Conservation (phyloP, 1,140 invertebrate genomes). For the Listronotus bonariensis region DNA sequence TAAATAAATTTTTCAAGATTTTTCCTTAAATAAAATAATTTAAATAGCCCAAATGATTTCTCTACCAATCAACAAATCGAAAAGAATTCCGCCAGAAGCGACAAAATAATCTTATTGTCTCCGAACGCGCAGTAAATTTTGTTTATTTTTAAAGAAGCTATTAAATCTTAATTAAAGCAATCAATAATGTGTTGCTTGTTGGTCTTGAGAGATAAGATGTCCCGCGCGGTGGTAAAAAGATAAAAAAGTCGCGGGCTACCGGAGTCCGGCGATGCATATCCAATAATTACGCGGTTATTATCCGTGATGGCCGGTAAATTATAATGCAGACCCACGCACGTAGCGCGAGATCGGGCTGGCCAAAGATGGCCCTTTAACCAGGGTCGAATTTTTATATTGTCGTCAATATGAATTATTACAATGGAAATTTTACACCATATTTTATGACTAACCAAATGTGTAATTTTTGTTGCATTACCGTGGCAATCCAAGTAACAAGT, state of each 20-base stretch:
- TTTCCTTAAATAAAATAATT: no score
- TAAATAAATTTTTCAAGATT: no score
- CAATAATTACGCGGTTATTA: conserved; percentile 49
- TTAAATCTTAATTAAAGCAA: conserved; percentile 40
- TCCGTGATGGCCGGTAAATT: conserved; percentile 48
- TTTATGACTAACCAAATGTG: no score
- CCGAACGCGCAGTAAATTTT: conserved; percentile 1
- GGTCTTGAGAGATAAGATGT: conserved; percentile 33
- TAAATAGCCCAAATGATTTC: no score
- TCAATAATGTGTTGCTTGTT: conserved; percentile 39
- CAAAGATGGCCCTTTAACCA: conserved; percentile 35
- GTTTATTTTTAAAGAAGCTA: conserved; percentile 36
- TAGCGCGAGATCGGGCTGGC: conserved; percentile 3
- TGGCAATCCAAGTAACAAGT: no score
- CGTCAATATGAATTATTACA: no score
- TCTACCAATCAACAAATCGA: no score
- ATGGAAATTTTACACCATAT: no score
- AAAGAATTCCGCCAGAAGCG: no score
- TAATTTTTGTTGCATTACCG: no score
- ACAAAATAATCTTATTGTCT: no score
- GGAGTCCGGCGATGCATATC: conserved; percentile 44
- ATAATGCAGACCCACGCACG: conserved; percentile 39
- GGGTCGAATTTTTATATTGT: conserved; percentile 15
- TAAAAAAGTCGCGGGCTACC: conserved; percentile 35
- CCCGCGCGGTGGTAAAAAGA: conserved; percentile 24